Evolutionary conservation across 1,140 invertebrate species (phyloP), one percentile per base, ranked within the genome.

Genomic region (Zaprionus davidi): DNA sequence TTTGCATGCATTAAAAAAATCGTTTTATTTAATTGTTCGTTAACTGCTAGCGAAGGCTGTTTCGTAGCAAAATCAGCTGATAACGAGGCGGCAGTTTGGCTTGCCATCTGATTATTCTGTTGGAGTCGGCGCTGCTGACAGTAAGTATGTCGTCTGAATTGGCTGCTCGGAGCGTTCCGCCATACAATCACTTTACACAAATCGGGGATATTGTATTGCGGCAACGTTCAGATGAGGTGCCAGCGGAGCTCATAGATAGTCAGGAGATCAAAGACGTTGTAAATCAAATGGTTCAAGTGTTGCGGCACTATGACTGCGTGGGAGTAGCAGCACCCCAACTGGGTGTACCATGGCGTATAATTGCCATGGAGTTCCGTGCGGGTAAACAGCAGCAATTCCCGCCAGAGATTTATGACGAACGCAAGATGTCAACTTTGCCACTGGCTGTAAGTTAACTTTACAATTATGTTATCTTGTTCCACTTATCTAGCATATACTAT

Each of bases 321-420:
- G 96, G 96, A 26, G 91, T 97, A 75, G 94, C 96, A 41, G 96
- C 96, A 1, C 95, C 95, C 15, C 96, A 97, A 93, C 94, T 97
- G 44, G 96, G 96, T 5, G 77, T 96, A 7, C 93, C 95, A 34
- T 90, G 95, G 49, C 94, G 95, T 84, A 94, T 97, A 73, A 95
- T 96, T 82, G 93, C 94, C 0, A 94, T 96, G 85, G 94, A 95
- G 87, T 93, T 95, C 46, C 94, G 93, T 1, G 85, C 94, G 26
- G 93, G 93, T 17, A 93, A 94, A 64, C 71, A 94, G 11, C 90
- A 94, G 28, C 64, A 78, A 38, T 91, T 93, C 63, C 67, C 85
- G n/a, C 58, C 90, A 36, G 90, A 94, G 49, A 80, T 93, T 41
- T 92, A 91, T 49, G 92, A 93, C 80, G 65, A 79, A 24, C 93